Percentiles rank a stretch among this genome's conserved stretches.
phyloP scores from a whole-genome alignment of 2,888 invertebrate genomes.

The Agrochola lota region DNA sequence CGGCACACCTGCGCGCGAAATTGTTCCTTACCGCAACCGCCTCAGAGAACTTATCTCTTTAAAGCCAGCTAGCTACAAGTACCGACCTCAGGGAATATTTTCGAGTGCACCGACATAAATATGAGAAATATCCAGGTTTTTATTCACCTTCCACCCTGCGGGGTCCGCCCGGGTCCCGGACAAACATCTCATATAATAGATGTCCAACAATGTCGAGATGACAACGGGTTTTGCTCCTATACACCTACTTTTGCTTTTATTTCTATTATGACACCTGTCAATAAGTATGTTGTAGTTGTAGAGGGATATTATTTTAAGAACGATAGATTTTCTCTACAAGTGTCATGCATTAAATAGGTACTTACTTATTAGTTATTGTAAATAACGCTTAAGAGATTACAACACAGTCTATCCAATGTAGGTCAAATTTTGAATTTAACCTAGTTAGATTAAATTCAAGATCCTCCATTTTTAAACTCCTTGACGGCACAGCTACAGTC shows the following conservation, averaged over 20 bases:
- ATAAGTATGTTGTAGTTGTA: constrained; percentile 59
- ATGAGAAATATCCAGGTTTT: constrained; percentile 90
- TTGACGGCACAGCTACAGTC: not conserved
- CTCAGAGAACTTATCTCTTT: constrained; percentile 81
- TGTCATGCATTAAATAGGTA: not conserved
- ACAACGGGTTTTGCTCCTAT: constrained; percentile 78
- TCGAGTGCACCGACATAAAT: constrained; percentile 89
- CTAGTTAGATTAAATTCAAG: not conserved
- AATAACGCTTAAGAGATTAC: not conserved
- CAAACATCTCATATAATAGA: constrained; percentile 85
- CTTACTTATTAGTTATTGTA: not conserved
- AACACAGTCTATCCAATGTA: not conserved
- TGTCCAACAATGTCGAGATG: constrained; percentile 85
- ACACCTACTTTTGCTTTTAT: constrained; percentile 68
- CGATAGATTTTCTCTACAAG: constrained; percentile 1
- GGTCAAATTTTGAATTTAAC: not conserved
- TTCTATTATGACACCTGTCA: constrained; percentile 67
- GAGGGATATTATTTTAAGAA: not conserved
- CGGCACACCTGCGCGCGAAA: constrained; percentile 85
- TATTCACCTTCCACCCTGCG: constrained; percentile 82
- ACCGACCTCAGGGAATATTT: constrained; percentile 87
- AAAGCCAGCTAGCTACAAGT: constrained; percentile 73
- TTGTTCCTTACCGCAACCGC: constrained; percentile 83
- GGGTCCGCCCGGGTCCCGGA: constrained; percentile 75
- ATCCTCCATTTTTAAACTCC: not conserved